phyloP scores from a whole-genome alignment of 2,797 vertebrate genomes.

The Sylvilagus floridanus region DNA sequence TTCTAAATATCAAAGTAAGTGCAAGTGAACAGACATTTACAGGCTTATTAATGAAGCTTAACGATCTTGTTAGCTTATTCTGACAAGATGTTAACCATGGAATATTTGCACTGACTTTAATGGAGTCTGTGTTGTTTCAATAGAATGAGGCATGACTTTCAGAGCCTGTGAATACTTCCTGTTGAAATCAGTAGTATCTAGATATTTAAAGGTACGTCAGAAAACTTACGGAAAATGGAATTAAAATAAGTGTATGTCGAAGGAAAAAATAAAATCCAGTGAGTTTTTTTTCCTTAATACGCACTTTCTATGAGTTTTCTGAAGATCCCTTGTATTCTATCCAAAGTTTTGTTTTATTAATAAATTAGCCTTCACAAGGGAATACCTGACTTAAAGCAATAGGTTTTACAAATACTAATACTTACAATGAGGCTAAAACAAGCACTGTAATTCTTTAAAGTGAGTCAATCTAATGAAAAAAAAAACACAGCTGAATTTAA shows the following conservation, averaged over 20 bases:
- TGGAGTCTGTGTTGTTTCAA: constrained; percentile 36
- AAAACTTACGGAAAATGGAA: no score
- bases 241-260: no score
- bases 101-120: constrained; percentile 39
- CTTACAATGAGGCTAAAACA: constrained; percentile 63
- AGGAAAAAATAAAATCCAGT: no score
- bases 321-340: not conserved
- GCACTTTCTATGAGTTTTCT: no score
- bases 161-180: constrained; percentile 10
- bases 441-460: not conserved
- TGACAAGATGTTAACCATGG: constrained; percentile 50
- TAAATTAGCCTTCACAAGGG: constrained; percentile 55
- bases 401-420: constrained; percentile 43
- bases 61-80: constrained; percentile 40
- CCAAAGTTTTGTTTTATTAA: not conserved
- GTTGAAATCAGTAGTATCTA: constrained; percentile 39
- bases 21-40: constrained; percentile 37
- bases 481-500: not conserved
- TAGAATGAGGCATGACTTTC: constrained; percentile 45
- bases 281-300: no score
- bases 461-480: constrained; percentile 44
- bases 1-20: constrained; percentile 14
- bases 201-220: not conserved
- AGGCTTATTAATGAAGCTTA: constrained; percentile 59
- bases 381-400: constrained; percentile 32